Evolutionary conservation across 2,113 vertebrate species (phyloP).

Genomic region (Apistogramma diplotaenia): DNA sequence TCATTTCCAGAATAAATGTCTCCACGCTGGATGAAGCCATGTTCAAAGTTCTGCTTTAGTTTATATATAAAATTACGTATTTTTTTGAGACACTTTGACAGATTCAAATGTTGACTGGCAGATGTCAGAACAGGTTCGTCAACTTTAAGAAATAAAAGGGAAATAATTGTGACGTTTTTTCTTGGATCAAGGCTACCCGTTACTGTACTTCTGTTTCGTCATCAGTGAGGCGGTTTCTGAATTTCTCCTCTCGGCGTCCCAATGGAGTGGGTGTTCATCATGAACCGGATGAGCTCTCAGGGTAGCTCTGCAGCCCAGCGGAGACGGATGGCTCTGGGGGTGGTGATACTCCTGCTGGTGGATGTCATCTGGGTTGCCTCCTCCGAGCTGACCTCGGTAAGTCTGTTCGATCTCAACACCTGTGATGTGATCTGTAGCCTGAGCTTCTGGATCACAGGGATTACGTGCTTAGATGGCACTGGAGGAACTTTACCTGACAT

Average conservation of each 20-base stretch:
- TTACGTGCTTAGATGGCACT: neutral
- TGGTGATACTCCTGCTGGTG: slow-evolving; percentile 91
- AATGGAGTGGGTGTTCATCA: slow-evolving; percentile 91
- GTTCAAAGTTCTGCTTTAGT: neutral
- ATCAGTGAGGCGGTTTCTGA: neutral
- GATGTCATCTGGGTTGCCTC: slow-evolving; percentile 98
- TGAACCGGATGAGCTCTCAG: slow-evolving; percentile 91
- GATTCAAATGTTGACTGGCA: neutral
- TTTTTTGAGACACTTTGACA: neutral
- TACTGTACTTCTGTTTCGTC: accelerated
- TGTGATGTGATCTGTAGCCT: neutral
- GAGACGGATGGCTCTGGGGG: slow-evolving; percentile 88
- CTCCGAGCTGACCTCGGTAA: slow-evolving; percentile 94
- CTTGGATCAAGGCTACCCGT: neutral
- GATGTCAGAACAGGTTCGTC: neutral
- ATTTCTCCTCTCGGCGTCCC: slow-evolving; percentile 43
- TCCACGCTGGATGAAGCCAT: neutral
- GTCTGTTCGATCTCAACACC: slow-evolving; percentile 20
- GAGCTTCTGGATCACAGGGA: no score
- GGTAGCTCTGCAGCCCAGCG: slow-evolving; percentile 84
- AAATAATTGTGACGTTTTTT: neutral
- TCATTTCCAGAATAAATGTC: neutral
- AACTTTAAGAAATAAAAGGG: neutral
- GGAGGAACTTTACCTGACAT: neutral
- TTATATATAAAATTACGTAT: no score